phyloP scores from a whole-genome alignment of 2,797 vertebrate genomes.

The Heliangelus exortis region DNA sequence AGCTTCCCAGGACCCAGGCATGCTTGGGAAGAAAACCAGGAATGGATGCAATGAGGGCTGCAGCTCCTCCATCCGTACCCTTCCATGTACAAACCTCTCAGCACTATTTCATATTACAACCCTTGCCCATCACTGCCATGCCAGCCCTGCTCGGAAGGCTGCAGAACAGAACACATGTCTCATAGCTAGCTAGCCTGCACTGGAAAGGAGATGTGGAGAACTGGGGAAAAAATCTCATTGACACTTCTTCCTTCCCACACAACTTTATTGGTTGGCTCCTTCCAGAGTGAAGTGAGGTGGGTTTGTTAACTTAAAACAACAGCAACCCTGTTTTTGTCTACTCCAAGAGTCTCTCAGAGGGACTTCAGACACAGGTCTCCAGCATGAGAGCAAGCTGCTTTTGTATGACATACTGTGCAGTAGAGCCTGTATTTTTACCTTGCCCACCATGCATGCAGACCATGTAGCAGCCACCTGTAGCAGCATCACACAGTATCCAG shows the following conservation, averaged over 20 bases:
- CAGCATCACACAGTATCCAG: fast-evolving
- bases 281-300: fast-evolving
- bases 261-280: not conserved
- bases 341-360: not conserved
- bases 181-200: not conserved
- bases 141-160: not conserved
- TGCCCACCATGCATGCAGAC: not conserved
- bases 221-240: not conserved
- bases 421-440: not conserved
- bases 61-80: not conserved
- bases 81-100: not conserved
- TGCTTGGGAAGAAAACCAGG: not conserved
- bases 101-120: not conserved
- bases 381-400: not conserved
- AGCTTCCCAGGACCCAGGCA: not conserved
- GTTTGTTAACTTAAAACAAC: not conserved
- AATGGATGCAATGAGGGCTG: not conserved
- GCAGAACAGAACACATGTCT: not conserved
- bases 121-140: fast-evolving
- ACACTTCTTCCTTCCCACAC: not conserved
- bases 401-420: not conserved
- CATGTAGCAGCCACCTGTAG: fast-evolving
- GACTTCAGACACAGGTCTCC: not conserved
- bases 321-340: not conserved
- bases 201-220: not conserved